These are phyloP conservation scores for Drosophila ustulata DNA, from an alignment of 2,888 invertebrate genomes.

Conservation along the genomic window DNA sequence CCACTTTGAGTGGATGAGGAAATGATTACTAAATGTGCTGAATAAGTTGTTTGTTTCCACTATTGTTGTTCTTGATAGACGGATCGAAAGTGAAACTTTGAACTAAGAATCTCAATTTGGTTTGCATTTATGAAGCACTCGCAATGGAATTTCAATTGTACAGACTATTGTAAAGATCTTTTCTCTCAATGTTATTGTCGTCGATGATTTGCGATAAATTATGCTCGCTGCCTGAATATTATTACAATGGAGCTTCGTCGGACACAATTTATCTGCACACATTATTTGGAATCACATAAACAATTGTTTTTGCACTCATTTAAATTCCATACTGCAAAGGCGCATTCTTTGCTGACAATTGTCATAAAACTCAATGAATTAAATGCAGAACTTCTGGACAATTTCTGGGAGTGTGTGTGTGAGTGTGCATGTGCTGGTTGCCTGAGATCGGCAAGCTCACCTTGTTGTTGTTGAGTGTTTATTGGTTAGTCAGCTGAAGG, in stretches of 20 bases:
- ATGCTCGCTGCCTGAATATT: slow-evolving; percentile 18
- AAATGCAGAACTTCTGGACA: slow-evolving; percentile 17
- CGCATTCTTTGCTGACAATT: slow-evolving; percentile 20
- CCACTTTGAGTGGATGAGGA: slow-evolving; percentile 36
- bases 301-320: slow-evolving; percentile 58
- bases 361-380: slow-evolving; percentile 26
- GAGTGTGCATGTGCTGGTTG: background rate
- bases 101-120: background rate
- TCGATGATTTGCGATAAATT: slow-evolving; percentile 8
- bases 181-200: slow-evolving; percentile 18
- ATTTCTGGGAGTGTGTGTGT: background rate
- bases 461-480: slow-evolving; percentile 55
- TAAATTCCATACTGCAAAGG: slow-evolving; percentile 59
- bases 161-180: slow-evolving; percentile 4
- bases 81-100: slow-evolving; percentile 3
- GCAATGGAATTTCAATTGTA: slow-evolving; percentile 15
- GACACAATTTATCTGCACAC: slow-evolving; percentile 48
- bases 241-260: slow-evolving; percentile 33
- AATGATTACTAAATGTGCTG: slow-evolving; percentile 23
- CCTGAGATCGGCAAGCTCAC: slow-evolving; percentile 51
- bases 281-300: slow-evolving; percentile 40
- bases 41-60: background rate
- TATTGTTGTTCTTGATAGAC: slow-evolving; percentile 21
- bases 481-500: slow-evolving; percentile 54
- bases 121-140: background rate